A percentile compares a stretch with the other conserved stretches of the same genome.
phyloP scores from a whole-genome alignment of 2,113 vertebrate genomes.

The Pongo abelii region DNA sequence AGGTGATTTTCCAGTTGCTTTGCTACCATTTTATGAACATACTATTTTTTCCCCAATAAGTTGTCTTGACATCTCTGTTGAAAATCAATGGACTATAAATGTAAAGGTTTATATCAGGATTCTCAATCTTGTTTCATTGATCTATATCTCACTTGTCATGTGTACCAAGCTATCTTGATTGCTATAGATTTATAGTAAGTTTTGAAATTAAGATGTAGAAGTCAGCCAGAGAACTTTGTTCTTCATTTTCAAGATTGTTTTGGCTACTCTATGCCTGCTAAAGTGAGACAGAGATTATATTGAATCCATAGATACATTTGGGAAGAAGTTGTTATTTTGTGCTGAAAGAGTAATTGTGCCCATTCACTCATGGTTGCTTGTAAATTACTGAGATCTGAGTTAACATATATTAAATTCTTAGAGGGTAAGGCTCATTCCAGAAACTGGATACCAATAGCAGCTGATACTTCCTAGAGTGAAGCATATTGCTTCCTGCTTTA shows the following conservation, averaged over 20 bases:
- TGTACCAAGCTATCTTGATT: not conserved
- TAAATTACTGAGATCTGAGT: conserved; percentile 90
- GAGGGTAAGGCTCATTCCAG: conserved; percentile 89
- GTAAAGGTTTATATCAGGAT: not conserved
- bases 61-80: not conserved
- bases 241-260: not conserved
- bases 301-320: not conserved
- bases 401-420: conserved; percentile 91
- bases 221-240: not conserved
- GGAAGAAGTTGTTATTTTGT: not conserved
- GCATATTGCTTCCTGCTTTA: conserved; percentile 88
- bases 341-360: not conserved
- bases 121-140: not conserved
- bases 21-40: not conserved
- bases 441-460: conserved; percentile 93
- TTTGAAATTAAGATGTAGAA: not conserved
- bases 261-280: not conserved
- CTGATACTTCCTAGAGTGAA: conserved; percentile 91
- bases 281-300: not conserved
- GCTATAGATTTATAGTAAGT: not conserved
- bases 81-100: not conserved
- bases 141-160: not conserved
- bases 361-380: not conserved
- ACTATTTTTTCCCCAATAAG: not conserved
- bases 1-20: not conserved